A percentile compares a stretch with the other conserved stretches of the same genome.
Conservation (phyloP, 2,888 invertebrate species). For the Cancer borealis region DNA sequence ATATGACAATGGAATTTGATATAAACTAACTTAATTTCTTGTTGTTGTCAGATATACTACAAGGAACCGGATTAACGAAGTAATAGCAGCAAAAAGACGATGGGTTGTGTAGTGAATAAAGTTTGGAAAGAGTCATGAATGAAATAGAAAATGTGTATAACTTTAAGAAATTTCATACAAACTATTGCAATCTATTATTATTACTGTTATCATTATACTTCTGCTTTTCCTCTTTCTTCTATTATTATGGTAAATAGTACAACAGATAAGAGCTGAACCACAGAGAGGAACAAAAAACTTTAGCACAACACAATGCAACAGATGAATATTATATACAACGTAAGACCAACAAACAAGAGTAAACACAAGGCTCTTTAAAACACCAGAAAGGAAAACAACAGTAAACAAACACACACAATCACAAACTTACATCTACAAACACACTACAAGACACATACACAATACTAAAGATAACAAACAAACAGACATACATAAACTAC, state of each 20-base stretch:
- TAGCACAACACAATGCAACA: too few species aligned
- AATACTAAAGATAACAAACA: neutral
- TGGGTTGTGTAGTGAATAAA: too few species aligned
- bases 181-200: too few species aligned
- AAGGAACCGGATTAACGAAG: neutral
- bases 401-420: neutral
- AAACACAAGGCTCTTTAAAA: neutral
- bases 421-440: neutral
- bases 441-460: neutral
- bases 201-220: too few species aligned
- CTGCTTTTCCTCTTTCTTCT: too few species aligned
- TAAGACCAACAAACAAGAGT: too few species aligned
- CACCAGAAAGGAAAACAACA: neutral
- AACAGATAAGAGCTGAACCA: too few species aligned
- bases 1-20: neutral
- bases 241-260: too few species aligned
- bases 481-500: neutral
- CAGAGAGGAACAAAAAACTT: too few species aligned
- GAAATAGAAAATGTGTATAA: too few species aligned
- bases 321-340: neutral
- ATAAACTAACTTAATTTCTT: neutral
- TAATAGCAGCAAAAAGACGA: neutral
- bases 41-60: neutral
- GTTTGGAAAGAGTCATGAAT: too few species aligned
- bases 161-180: too few species aligned